phyloP scores from a whole-genome alignment of 2,113 vertebrate genomes.

The Eclectus roratus region DNA sequence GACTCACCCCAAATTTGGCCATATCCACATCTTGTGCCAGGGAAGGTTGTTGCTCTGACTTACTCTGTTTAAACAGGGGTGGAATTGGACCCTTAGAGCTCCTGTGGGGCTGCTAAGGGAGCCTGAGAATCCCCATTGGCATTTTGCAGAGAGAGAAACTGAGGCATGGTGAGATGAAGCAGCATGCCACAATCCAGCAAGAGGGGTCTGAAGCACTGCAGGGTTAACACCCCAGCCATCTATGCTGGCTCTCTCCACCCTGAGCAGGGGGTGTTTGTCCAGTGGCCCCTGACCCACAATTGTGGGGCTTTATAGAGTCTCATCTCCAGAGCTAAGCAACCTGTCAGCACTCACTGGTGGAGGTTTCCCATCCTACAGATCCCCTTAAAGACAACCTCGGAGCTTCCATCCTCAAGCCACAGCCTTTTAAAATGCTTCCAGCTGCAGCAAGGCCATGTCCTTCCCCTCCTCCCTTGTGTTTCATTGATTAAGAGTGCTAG shows the following conservation, averaged over 20 bases:
- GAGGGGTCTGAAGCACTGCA: not conserved
- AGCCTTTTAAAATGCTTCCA: not conserved
- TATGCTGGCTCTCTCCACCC: not conserved
- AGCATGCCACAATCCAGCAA: not conserved
- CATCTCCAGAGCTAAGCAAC: not conserved
- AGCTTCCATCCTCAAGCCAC: not conserved
- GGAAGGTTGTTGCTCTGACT: not conserved
- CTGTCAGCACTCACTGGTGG: not conserved
- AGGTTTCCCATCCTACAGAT: not conserved
- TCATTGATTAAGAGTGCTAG: slow-evolving; percentile 61
- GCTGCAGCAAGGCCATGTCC: not conserved
- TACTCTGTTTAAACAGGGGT: not conserved
- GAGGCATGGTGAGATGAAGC: not conserved
- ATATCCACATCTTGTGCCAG: not conserved
- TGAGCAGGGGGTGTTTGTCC: not conserved
- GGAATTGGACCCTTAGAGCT: not conserved
- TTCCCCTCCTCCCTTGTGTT: slow-evolving; percentile 38
- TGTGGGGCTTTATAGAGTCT: accelerated
- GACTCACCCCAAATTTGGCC: not conserved
- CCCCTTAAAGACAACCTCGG: not conserved
- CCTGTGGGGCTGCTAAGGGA: not conserved
- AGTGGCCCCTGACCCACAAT: not conserved
- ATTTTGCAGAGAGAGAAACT: not conserved
- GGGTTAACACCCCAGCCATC: not conserved
- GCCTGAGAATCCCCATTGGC: accelerated